These are phyloP conservation scores for Piscicola geometra DNA, from an alignment of 2,888 invertebrate species.

Conservation along the genomic window DNA sequence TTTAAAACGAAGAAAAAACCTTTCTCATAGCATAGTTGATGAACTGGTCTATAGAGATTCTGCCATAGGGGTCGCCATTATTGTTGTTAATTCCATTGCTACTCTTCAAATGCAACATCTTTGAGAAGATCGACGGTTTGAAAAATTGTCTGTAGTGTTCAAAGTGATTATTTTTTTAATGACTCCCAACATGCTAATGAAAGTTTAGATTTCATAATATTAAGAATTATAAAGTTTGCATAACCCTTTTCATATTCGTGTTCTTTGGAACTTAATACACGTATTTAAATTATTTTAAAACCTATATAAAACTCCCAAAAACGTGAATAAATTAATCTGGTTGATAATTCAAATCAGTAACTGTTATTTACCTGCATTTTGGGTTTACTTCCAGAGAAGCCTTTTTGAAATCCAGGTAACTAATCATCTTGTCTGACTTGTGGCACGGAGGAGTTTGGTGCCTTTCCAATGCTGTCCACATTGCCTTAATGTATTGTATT, in stretches of 20 bases:
- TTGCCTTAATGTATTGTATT: constrained; percentile 58
- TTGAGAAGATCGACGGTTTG: constrained; percentile 78
- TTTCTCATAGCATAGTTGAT: constrained; percentile 91
- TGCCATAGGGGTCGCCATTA: constrained; percentile 76
- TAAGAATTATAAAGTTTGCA: no score
- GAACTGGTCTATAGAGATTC: constrained; percentile 79
- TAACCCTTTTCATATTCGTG: no score
- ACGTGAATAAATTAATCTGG: no score
- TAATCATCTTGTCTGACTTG: constrained; percentile 76
- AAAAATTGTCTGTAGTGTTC: constrained; percentile 71
- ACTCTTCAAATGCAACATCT: constrained; percentile 65
- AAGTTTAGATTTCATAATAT: no score
- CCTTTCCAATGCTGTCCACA: constrained; percentile 79
- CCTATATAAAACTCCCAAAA: no score
- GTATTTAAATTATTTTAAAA: no score
- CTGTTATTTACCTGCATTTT: constrained; percentile 72
- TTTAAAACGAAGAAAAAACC: constrained; percentile 61
- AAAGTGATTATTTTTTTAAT: no score
- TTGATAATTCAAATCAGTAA: no score
- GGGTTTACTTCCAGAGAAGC: constrained; percentile 70
- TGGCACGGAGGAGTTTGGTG: constrained; percentile 70
- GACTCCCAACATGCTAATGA: no score
- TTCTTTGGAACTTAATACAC: no score
- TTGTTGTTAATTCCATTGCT: constrained; percentile 62
- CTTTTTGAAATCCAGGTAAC: constrained; percentile 77